Percentiles rank a stretch among this genome's conserved stretches.
phyloP scores from a whole-genome alignment of 2,797 vertebrate genomes.

The Gambelia wislizenii region DNA sequence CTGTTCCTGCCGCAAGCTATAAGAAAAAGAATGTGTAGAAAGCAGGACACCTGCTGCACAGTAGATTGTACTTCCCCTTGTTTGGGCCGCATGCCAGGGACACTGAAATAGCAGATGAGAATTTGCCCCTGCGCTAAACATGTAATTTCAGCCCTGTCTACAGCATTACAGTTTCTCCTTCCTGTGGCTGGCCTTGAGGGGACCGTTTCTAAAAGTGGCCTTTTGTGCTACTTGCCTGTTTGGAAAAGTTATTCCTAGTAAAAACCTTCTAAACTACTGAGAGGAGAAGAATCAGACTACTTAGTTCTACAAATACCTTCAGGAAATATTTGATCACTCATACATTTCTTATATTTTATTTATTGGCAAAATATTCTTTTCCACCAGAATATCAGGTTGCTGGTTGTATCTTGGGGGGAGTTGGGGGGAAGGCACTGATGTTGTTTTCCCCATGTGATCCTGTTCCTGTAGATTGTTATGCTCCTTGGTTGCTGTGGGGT shows the following conservation, averaged over 20 bases:
- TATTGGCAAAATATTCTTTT: conserved; percentile 4
- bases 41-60: conserved; percentile 26
- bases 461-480: not conserved
- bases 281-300: not conserved
- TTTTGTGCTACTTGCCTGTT: not conserved
- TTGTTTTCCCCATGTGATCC: not conserved
- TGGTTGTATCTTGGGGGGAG: not conserved
- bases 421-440: not conserved
- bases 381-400: not conserved
- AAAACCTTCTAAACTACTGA: not conserved
- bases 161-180: not conserved
- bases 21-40: not conserved
- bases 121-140: not conserved
- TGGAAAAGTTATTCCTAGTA: conserved; percentile 3
- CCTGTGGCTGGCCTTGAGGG: not conserved
- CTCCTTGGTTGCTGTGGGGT: not conserved
- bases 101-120: conserved; percentile 14
- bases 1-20: not conserved
- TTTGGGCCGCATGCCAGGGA: conserved; percentile 19
- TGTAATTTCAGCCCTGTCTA: conserved; percentile 17
- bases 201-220: not conserved
- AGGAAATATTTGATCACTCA: not conserved
- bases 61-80: conserved; percentile 20
- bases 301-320: not conserved
- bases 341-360: not conserved